phyloP scores from a whole-genome alignment of 1,140 invertebrate species.

The Monomorium pharaonis region DNA sequence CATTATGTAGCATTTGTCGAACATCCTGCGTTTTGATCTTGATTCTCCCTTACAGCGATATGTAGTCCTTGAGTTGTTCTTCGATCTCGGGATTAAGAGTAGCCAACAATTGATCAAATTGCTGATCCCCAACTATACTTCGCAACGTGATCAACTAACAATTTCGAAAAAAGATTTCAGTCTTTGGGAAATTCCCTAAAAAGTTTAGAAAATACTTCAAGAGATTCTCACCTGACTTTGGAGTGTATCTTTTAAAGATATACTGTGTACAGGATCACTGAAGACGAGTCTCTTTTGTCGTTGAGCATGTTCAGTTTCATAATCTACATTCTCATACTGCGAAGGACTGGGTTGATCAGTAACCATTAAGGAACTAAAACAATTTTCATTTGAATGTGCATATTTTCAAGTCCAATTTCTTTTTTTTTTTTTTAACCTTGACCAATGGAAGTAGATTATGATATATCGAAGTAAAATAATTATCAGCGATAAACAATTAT shows the following conservation, averaged over 20 bases:
- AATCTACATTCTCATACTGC: slow-evolving; percentile 82
- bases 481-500: background rate
- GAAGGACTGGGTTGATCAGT: slow-evolving; percentile 80
- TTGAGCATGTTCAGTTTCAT: slow-evolving; percentile 86
- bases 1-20: slow-evolving; percentile 66
- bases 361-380: slow-evolving; percentile 84
- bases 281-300: slow-evolving; percentile 87
- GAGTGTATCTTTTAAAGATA: slow-evolving; percentile 89
- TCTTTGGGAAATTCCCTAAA: background rate
- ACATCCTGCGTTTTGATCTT: slow-evolving; percentile 52
- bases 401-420: background rate
- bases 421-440: no score
- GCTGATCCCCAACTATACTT: slow-evolving; percentile 87
- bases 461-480: background rate
- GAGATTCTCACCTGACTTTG: slow-evolving; percentile 87
- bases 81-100: slow-evolving; percentile 89
- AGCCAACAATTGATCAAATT: slow-evolving; percentile 90
- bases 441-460: background rate
- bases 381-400: slow-evolving; percentile 5
- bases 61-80: slow-evolving; percentile 88
- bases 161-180: slow-evolving; percentile 54
- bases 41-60: slow-evolving; percentile 84
- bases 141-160: slow-evolving; percentile 88
- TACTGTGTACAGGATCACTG: slow-evolving; percentile 90
- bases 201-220: background rate